phyloP scores from a whole-genome alignment of 2,888 invertebrate species.

The Dimorphilus gyrociliatus region DNA sequence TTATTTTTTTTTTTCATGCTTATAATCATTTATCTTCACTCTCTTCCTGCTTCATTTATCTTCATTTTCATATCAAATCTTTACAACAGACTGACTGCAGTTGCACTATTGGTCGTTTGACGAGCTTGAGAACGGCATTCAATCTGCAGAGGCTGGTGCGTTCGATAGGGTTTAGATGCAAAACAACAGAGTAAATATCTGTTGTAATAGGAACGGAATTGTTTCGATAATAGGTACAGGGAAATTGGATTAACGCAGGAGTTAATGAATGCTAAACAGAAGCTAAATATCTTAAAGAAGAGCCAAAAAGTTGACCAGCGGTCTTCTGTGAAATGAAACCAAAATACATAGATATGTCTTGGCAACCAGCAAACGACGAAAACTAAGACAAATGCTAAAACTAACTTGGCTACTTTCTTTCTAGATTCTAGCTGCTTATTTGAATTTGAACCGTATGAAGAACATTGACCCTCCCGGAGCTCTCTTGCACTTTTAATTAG shows the following conservation, averaged over 20 bases:
- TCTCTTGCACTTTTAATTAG: too few relatives aligned
- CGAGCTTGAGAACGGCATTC: too few relatives aligned
- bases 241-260: conserved; percentile 87
- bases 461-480: too few relatives aligned
- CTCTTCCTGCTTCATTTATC: too few relatives aligned
- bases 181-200: conserved; percentile 68
- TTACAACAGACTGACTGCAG: too few relatives aligned
- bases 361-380: conserved; percentile 23
- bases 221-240: conserved; percentile 75
- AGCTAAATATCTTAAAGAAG: conserved; percentile 53
- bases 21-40: too few relatives aligned
- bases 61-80: too few relatives aligned
- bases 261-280: conserved; percentile 62
- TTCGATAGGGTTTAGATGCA: too few relatives aligned
- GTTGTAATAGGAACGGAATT: conserved; percentile 75
- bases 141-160: too few relatives aligned
- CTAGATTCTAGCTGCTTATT: conserved; percentile 33
- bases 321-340: conserved; percentile 17
- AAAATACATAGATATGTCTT: conserved; percentile 17
- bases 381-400: conserved; percentile 15
- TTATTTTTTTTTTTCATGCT: too few relatives aligned
- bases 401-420: conserved; percentile 32
- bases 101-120: too few relatives aligned
- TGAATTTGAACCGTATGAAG: too few relatives aligned
- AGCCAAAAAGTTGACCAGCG: conserved; percentile 19